Evolutionary conservation across 2,113 vertebrate genomes (phyloP), one percentile per base, ranked within the genome.

Genomic region (Megaceryle torquata): DNA sequence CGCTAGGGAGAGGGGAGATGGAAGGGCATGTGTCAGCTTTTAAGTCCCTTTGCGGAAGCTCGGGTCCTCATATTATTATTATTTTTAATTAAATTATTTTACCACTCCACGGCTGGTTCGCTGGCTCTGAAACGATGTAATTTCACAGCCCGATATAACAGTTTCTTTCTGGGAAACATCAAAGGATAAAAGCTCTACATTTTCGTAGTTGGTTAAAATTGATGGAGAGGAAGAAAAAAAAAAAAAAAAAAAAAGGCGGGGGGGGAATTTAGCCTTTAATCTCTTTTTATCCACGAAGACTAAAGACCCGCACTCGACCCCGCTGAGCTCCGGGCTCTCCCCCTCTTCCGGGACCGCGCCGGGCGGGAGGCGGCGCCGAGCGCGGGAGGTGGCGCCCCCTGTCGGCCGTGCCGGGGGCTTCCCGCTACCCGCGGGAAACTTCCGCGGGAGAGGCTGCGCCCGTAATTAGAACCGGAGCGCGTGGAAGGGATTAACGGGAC

Each of bases 51-150:
- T 91, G 92, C 76, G 93, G 97, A 97, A 95, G 78, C 84, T 65
- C 41, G 29, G 75, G 82, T 90, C 69, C 50, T 96, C 83, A 44
- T 93, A 91, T 96, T 94, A 96, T 97, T 97, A 96, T 93, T 94
- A 91, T 92, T 94, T 98, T 97, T 97, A 98, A 98, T 98, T 97
- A 98, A 98, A 97, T 97, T 98, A 98, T 97, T 97, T 96, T 77
- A 64, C 86, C 92, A 84, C 96, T 96, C 95, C 88, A 48, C 80
- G 79, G 89, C 96, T 76, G 81, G 91, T 97, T 91, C 94, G 69
- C 96, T 64, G 96, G 86, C 90, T 96, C 94, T 82, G 96, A 96
- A 96, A 95, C 91, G 95, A 64, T 96, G 96, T 97, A 90, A 97
- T 98, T 98, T 97, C 96, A 89, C 95, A 91, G 92, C 96, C 63